Base-by-base conservation (phyloP, 2,797 vertebrate species). In the Sebastes melanostomus region DNA sequence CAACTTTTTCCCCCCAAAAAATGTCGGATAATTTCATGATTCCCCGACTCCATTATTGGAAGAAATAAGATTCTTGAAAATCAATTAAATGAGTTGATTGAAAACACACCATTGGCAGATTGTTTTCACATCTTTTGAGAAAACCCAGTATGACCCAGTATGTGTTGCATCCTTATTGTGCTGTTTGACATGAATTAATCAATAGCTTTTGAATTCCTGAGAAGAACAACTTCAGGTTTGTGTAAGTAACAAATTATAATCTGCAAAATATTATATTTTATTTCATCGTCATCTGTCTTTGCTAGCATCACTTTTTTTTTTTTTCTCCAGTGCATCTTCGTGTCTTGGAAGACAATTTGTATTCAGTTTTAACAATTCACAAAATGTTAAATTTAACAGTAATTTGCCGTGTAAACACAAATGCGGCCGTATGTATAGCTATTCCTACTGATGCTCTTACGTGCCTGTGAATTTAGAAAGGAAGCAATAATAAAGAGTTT, bases 291-390 rank as follows among this genome's bases (percentile, higher is more conserved):
- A 22, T 6, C 20, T 54, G 20, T 61, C 27, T 78, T 46, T 80
- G 68, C 73, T 71, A 78, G 81, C 76, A 79, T 87, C 38, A 54
- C 32, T 60, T 81, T 81, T 68, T 50, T 62, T 62, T 11, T 42
- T 16, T 42, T 2, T 18, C 16, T 18, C 25, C 77, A 83, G 75
- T 55, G n/a, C 68, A 38, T 56, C 42, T 82, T 24, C 11, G 13
- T 38, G 59, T 90, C 63, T 27, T 91, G 89, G 91, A 94, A 92
- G 91, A 94, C 91, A 5, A 56, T 74, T 84, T 76, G 78, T 24
- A 52, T 36, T 72, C 6, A 66, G 18, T 73, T 75, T 62, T 11
- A 61, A 69, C 54, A 30, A 55, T 25, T 73, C 58, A 87, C 32
- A 83, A 62, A 82, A 72, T 12, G 50, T 78, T 38, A 3, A 34